Conservation (phyloP, 92 coral and sea anemone species). For the Scolanthus callimorphus region DNA sequence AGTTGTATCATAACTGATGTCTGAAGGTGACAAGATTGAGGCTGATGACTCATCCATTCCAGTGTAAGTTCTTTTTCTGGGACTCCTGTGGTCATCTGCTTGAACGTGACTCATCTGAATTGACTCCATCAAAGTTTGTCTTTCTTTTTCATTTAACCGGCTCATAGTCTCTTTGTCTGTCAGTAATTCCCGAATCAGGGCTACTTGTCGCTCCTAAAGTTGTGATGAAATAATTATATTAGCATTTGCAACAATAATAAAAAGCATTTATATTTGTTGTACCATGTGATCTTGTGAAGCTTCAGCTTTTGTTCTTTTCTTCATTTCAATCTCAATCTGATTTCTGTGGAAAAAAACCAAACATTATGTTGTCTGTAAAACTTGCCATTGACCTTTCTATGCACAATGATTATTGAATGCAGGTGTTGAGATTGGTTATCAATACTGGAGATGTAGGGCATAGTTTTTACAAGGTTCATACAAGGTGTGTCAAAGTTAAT, state of each 20-base stretch:
- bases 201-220: constrained; percentile 92
- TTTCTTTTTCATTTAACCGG: constrained; percentile 84
- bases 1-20: constrained; percentile 85
- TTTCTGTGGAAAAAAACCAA: constrained; percentile 40
- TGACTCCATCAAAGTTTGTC: constrained; percentile 78
- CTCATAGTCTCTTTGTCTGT: constrained; percentile 92
- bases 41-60: constrained; percentile 75
- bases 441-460: too few species aligned
- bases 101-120: constrained; percentile 86
- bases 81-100: constrained; percentile 64
- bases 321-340: constrained; percentile 88
- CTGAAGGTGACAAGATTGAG: constrained; percentile 90
- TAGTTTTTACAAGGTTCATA: too few species aligned
- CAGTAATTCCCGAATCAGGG: constrained; percentile 85
- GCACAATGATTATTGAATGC: too few species aligned
- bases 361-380: neutral
- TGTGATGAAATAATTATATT: neutral
- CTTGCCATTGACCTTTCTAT: neutral
- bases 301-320: constrained; percentile 88
- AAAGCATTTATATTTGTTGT: constrained; percentile 10
- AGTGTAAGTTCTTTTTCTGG: constrained; percentile 78
- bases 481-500: too few species aligned
- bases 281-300: constrained; percentile 94
- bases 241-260: too few species aligned
- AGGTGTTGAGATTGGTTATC: too few species aligned